Base-by-base conservation (phyloP, 2,797 vertebrate species). In the Parauchenoglanis punctatus region DNA sequence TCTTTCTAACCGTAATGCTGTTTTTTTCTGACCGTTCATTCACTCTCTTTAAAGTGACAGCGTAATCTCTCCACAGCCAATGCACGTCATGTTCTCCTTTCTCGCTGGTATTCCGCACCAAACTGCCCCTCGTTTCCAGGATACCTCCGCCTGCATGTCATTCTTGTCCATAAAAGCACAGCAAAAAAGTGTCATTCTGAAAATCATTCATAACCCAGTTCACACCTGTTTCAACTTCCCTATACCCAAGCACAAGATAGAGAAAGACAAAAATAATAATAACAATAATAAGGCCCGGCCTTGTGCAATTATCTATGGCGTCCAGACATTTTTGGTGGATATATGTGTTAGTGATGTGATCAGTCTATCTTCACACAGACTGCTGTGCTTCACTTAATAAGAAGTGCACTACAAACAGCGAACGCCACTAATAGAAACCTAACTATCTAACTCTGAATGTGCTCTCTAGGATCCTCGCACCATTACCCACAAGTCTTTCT, bases 201-300 rank as follows among this genome's bases (percentile, higher is more conserved):
- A 77, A 77, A 77, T 54, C 28, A 23, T 23, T 61, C 20, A 7
- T 13, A 44, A 25, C 10, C 31, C 77, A 44, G 54, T 80, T 59
- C 54, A 25, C 54, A 86, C 59, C 75, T 52, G 80, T 81, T 83
- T 73, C 52, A 75, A 88, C 72, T 35, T 80, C 67, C 86, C 85
- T 49, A 40, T 25, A 59, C 68, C 17, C 83, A 87, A 89, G 46
- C 31, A 81, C 13, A 35, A 83, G 20, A 86, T 58, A 46, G 13
- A 49, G 35, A 61, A 59, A 73, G 25, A 87, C 67, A 89, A 31
- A 67, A 84, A 18, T 76, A 70, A 52, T 85, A 87, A 92, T 87
- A 83, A 90, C 52, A 84, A 86, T 87, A 89, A 58, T 91, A 95
- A 95, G 95, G 94, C 93, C 94, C 94, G 91, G 94, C 95, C 95